Percentiles rank a stretch among this genome's conserved stretches.
phyloP scores from a whole-genome alignment of 2,888 invertebrate species.

The Hofmannophila pseudospretella region DNA sequence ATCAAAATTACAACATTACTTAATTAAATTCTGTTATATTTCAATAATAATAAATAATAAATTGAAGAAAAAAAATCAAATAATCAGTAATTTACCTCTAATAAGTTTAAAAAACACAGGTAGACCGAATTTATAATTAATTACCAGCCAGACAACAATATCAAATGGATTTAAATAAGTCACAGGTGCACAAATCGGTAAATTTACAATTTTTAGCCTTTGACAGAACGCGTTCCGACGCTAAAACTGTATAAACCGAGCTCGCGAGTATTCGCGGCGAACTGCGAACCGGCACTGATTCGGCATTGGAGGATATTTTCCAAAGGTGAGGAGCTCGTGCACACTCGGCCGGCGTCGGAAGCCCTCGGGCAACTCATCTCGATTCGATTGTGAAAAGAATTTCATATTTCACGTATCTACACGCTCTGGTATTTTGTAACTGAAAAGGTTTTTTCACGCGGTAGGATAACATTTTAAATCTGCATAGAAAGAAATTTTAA shows the following conservation, averaged over 20 bases:
- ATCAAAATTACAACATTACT: too few relatives aligned
- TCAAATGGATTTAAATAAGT: background rate
- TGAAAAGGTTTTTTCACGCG: background rate
- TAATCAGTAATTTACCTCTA: too few relatives aligned
- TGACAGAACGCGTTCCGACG: slow-evolving; percentile 35
- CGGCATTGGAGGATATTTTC: slow-evolving; percentile 68
- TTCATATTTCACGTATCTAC: slow-evolving; percentile 48
- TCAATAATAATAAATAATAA: background rate
- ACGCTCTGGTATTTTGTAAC: background rate
- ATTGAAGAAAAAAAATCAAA: background rate
- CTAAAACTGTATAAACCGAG: slow-evolving; percentile 15
- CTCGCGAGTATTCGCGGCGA: slow-evolving; percentile 43
- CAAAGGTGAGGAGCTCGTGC: slow-evolving; percentile 70
- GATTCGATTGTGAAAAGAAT: slow-evolving; percentile 66
- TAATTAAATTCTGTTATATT: background rate
- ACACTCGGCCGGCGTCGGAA: slow-evolving; percentile 53
- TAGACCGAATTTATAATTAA: background rate
- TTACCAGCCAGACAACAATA: background rate
- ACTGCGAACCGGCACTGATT: slow-evolving; percentile 63
- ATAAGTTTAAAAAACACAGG: too few relatives aligned
- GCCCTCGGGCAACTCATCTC: slow-evolving; percentile 58
- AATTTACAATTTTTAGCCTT: slow-evolving; percentile 35
- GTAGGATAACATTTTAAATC: background rate
- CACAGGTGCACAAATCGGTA: slow-evolving; percentile 5
- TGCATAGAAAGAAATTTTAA: too few relatives aligned